Base-by-base conservation (phyloP, 2,888 invertebrate genomes). In the Drosophila buzzatii region DNA sequence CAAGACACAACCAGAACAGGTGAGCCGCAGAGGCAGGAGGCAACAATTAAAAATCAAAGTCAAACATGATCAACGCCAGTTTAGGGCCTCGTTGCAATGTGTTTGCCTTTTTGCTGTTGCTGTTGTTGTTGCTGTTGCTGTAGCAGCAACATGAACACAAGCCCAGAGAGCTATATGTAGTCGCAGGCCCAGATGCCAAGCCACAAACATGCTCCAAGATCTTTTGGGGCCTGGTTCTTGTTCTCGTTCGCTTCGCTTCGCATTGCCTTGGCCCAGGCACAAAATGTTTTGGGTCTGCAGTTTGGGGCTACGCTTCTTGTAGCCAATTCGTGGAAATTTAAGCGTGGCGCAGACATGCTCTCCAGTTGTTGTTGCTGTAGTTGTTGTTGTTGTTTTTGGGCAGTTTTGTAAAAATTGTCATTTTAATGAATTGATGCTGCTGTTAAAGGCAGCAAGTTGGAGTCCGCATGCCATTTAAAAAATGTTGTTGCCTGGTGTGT, bases 41-140 rank as follows among this genome's bases (percentile, higher is more conserved):
- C 91, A 92, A 92, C 92, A 92, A 92, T 92, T 92, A 92, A 92
- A 92, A 92, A 91, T 92, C 92, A 92, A 92, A 92, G 91, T 92
- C 91, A 91, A 92, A 92, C 92, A 92, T 92, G 92, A 92, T 92
- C 92, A 91, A 91, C 89, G 90, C 89, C 91, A 88, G 91, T 89
- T 89, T 85, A 87, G 89, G 87, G 81, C 76, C 79, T 79, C 74
- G 73, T 83, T 81, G 79, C 79, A 81, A 80, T 81, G 76, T 79
- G 78, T 76, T 73, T 62, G 49, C 72, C 53, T 55, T 70, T 44
- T 39, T 65, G 51, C n/a, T n/a, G n/a, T n/a, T n/a, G n/a, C n/a
- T n/a, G n/a, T n/a, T n/a, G n/a, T n/a, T n/a, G n/a, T n/a, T n/a
- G n/a, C n/a, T 45, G 47, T 27, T 47, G 47, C 31, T 49, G 47